Conservation (phyloP, 2,797 vertebrate genomes). For the Thalassophryne amazonica region DNA sequence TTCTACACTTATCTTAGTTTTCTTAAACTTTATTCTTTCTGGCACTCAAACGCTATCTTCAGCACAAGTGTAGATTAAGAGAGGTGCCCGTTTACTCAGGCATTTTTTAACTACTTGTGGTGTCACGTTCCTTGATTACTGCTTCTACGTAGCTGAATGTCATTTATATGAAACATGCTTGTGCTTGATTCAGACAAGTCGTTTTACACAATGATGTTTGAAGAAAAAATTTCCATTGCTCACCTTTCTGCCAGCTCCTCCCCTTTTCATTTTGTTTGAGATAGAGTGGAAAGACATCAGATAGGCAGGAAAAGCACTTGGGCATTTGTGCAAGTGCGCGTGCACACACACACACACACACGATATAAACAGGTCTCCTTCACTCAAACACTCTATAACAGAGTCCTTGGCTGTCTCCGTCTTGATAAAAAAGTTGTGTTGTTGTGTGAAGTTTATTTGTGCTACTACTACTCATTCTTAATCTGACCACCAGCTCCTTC, state of each 20-base stretch:
- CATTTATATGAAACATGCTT: slow-evolving; percentile 18
- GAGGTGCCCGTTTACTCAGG: too few relatives aligned
- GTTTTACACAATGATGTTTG: not conserved
- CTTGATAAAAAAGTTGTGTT: slow-evolving; percentile 16
- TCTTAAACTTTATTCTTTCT: not conserved
- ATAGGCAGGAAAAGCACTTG: slow-evolving; percentile 20
- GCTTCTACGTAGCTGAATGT: not conserved
- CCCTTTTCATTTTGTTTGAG: slow-evolving; percentile 16
- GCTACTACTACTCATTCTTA: slow-evolving; percentile 28
- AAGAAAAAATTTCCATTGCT: slow-evolving; percentile 26
- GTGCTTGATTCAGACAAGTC: slow-evolving; percentile 3
- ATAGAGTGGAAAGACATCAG: slow-evolving; percentile 42
- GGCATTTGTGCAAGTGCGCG: not conserved
- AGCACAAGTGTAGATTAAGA: too few relatives aligned
- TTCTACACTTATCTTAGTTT: not conserved
- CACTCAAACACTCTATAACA: not conserved
- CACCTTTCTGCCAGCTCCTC: slow-evolving; percentile 2
- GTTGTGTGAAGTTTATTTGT: slow-evolving; percentile 25
- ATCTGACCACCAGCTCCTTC: slow-evolving; percentile 20
- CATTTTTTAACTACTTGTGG: slow-evolving; percentile 14
- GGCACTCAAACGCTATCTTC: not conserved
- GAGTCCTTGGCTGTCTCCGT: not conserved
- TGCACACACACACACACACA: slow-evolving; percentile 4
- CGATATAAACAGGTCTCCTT: not conserved
- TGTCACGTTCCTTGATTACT: too few relatives aligned